These are phyloP conservation scores for Drosophila nigricruria DNA, from an alignment of 2,888 invertebrate genomes.

Conservation along the genomic window DNA sequence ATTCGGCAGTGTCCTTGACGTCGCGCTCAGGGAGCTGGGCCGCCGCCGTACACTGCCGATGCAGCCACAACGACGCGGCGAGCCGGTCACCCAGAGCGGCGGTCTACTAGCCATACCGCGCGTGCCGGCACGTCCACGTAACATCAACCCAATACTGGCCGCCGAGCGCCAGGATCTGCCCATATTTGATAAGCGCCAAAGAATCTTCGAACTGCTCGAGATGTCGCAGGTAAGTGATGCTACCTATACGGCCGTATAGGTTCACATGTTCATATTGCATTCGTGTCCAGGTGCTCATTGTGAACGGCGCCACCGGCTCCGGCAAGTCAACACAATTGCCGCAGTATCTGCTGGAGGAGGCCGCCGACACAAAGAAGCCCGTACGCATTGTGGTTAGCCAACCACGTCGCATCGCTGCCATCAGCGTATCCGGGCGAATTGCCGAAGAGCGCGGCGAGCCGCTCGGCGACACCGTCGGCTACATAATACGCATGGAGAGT, in stretches of 20 bases:
- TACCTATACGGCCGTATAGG: background rate
- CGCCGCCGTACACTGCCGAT: background rate
- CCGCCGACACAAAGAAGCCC: constrained; percentile 87
- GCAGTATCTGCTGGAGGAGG: constrained; percentile 93
- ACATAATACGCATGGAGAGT: constrained; percentile 95
- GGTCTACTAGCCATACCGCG: constrained; percentile 47
- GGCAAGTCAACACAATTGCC: constrained; percentile 99
- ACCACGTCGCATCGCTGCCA: constrained; percentile 95
- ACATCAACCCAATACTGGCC: constrained; percentile 40
- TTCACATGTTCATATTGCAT: background rate
- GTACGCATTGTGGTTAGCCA: constrained; percentile 97
- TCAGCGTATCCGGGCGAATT: constrained; percentile 94
- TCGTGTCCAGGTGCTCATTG: constrained; percentile 88
- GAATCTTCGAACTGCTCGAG: constrained; percentile 60
- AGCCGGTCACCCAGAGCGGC: background rate
- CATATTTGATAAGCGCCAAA: constrained; percentile 65
- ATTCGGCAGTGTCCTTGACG: background rate
- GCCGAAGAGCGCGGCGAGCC: constrained; percentile 90
- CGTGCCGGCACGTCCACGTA: constrained; percentile 67
- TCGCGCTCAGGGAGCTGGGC: background rate
- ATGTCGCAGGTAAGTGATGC: constrained; percentile 65
- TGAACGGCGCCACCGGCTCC: constrained; percentile 95
- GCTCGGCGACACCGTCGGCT: constrained; percentile 91
- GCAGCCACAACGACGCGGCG: background rate
- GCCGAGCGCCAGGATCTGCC: constrained; percentile 72